Percentiles rank a stretch among this genome's conserved stretches.
Conservation (phyloP, 2,113 vertebrate species). For the Gymnobelideus leadbeateri region DNA sequence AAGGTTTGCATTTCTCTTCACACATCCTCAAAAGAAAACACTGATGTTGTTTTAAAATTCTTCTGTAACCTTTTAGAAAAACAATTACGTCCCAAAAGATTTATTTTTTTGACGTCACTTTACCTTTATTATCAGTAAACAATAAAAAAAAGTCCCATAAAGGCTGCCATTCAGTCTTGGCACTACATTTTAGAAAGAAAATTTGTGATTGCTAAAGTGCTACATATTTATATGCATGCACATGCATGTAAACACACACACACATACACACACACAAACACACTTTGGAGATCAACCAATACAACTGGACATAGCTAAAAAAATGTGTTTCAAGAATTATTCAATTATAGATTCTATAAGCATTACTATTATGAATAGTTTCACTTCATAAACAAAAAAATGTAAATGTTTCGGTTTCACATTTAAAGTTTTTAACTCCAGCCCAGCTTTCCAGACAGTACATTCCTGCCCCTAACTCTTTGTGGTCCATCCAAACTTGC, state of each 20-base stretch:
- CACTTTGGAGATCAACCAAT: background rate
- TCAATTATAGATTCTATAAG: background rate
- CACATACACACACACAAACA: background rate
- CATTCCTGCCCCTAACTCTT: background rate
- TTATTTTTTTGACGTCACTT: background rate
- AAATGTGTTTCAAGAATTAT: constrained; percentile 27
- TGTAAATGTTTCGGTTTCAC: no score
- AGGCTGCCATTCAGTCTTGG: background rate
- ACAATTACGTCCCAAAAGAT: background rate
- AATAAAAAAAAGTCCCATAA: background rate
- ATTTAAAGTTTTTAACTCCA: no score
- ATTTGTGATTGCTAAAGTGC: background rate
- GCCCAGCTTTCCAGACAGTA: no score
- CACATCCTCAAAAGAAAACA: constrained; percentile 19
- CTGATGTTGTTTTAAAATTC: constrained; percentile 45
- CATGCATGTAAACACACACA: no score
- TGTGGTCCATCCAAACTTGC: background rate
- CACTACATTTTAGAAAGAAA: background rate
- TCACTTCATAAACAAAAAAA: background rate
- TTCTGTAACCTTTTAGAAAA: background rate
- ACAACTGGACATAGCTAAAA: background rate
- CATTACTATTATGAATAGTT: background rate
- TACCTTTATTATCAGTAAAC: background rate
- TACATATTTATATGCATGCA: background rate
- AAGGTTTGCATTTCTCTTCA: background rate